These are phyloP conservation scores for Leptodirus hochenwartii DNA, from an alignment of 2,888 invertebrate species.

Conservation along the genomic window DNA sequence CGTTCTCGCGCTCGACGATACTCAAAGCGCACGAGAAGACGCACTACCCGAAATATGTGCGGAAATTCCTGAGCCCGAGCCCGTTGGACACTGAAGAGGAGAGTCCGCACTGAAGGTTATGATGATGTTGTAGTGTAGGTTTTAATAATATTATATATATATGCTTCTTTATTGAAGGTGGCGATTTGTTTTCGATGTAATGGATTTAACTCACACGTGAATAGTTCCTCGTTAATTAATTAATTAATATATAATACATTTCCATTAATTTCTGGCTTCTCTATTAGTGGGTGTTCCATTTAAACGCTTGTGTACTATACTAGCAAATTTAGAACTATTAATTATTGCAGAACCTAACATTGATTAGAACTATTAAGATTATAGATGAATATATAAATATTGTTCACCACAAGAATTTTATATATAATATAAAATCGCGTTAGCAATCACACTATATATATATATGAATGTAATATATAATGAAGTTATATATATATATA, in stretches of 20 bases:
- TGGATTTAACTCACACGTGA: too few relatives aligned
- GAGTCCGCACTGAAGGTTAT: conserved; percentile 47
- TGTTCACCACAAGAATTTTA: conserved; percentile 13
- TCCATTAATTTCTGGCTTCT: too few relatives aligned
- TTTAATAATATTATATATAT: too few relatives aligned
- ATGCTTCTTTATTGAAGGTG: too few relatives aligned
- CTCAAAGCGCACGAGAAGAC: conserved; percentile 86
- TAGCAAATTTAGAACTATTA: conserved; percentile 12
- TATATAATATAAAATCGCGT: conserved; percentile 15
- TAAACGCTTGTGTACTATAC: conserved; percentile 15
- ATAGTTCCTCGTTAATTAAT: neutral
- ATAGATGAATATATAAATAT: conserved; percentile 7
- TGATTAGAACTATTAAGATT: too few relatives aligned
- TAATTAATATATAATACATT: neutral
- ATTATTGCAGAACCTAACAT: too few relatives aligned
- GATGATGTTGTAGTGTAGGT: too few relatives aligned
- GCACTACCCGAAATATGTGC: conserved; percentile 79
- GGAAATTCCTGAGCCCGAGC: conserved; percentile 75
- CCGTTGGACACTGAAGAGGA: conserved; percentile 72
- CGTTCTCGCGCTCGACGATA: conserved; percentile 79
- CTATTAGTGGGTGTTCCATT: too few relatives aligned
- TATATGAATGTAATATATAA: too few relatives aligned
- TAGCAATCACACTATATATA: conserved; percentile 19
- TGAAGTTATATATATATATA: too few relatives aligned
- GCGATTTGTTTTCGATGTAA: too few relatives aligned